Conservation (phyloP, 2,888 invertebrate genomes). For the Xiphydria camelus region DNA sequence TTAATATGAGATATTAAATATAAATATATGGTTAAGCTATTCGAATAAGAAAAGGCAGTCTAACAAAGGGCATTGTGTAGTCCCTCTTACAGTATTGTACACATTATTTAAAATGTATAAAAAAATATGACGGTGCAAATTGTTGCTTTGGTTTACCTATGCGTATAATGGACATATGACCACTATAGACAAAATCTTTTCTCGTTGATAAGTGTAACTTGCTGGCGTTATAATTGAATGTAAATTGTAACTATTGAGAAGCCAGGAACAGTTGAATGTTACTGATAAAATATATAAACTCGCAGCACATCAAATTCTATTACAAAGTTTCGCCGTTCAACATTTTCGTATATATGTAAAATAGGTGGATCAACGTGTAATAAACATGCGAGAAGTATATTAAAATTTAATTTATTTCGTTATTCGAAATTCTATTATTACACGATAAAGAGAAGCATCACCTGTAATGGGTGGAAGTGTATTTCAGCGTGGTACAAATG, state of each 20-base stretch:
- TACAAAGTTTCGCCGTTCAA: too few relatives aligned
- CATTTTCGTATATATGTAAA: too few relatives aligned
- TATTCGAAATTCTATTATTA: too few relatives aligned
- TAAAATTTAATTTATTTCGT: too few relatives aligned
- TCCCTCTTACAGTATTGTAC: constrained; percentile 37
- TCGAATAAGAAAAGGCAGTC: constrained; percentile 28
- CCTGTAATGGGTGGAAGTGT: too few relatives aligned
- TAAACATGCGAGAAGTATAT: too few relatives aligned
- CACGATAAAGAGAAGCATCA: too few relatives aligned
- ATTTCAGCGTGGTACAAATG: not conserved
- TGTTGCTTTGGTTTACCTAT: constrained; percentile 39
- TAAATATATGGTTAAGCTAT: constrained; percentile 26
- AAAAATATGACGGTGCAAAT: too few relatives aligned
- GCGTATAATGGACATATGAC: constrained; percentile 16
- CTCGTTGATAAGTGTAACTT: constrained; percentile 18
- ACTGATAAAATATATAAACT: too few relatives aligned
- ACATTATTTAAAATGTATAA: constrained; percentile 26
- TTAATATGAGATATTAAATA: constrained; percentile 22
- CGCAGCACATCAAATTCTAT: too few relatives aligned
- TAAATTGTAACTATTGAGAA: constrained; percentile 40
- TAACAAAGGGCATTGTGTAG: constrained; percentile 23
- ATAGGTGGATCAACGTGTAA: too few relatives aligned
- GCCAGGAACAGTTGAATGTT: constrained; percentile 3
- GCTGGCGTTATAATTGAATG: constrained; percentile 35
- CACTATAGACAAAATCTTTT: constrained; percentile 19